Percentiles rank a stretch among this genome's conserved stretches.
phyloP scores from a whole-genome alignment of 2,888 invertebrate species.

The Nycteola revayana region DNA sequence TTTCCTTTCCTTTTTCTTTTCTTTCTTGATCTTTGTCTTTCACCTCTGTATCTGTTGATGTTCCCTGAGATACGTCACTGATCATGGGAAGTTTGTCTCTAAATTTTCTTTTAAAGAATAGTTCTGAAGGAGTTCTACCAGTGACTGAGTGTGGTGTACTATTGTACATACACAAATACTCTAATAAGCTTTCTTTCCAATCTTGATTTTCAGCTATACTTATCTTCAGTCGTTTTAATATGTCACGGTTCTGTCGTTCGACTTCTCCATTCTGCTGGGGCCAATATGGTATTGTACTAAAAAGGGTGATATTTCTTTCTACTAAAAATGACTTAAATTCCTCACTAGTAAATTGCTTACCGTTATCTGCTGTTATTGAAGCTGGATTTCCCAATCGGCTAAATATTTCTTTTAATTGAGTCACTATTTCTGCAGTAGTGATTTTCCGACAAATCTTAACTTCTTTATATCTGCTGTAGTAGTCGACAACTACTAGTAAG shows the following conservation, averaged over 20 bases:
- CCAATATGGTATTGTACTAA: conserved; percentile 28
- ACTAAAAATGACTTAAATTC: conserved; percentile 23
- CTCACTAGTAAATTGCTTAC: conserved; percentile 24
- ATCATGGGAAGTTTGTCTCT: no score
- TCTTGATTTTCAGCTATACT: conserved; percentile 9
- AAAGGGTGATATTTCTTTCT: conserved; percentile 17
- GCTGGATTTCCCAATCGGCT: no score
- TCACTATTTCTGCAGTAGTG: conserved; percentile 18
- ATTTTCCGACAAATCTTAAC: no score
- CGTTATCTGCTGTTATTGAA: no score
- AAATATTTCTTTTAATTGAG: conserved; percentile 22
- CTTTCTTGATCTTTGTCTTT: no score
- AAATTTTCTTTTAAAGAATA: no score
- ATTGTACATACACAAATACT: conserved; percentile 31
- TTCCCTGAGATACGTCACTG: no score
- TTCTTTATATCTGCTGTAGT: conserved; percentile 30
- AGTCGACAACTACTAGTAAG: conserved; percentile 26
- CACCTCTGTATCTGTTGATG: no score
- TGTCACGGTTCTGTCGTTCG: conserved; percentile 28
- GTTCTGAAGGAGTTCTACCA: conserved; percentile 28
- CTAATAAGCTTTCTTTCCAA: conserved; percentile 14
- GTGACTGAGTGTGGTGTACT: conserved; percentile 35
- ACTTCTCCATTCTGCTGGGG: conserved; percentile 34
- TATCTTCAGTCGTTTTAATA: conserved; percentile 25
- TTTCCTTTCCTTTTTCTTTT: no score